Evolutionary conservation across 2,888 invertebrate species (phyloP).

Genomic region (Drosophila neoperkinsi): DNA sequence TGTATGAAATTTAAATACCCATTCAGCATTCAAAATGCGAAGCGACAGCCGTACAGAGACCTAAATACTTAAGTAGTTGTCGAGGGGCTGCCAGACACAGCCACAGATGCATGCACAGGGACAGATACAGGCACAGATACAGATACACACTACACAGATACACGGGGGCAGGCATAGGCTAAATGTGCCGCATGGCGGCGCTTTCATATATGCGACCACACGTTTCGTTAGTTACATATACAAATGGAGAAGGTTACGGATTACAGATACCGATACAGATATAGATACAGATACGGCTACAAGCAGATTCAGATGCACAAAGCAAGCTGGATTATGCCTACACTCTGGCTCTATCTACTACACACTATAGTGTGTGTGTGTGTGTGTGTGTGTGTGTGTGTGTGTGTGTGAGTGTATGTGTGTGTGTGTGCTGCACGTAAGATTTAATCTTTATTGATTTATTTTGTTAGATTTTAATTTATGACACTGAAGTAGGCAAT

Average conservation of each 20-base stretch:
- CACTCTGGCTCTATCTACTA: slow-evolving; percentile 24
- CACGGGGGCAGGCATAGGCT: slow-evolving; percentile 11
- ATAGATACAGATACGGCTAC: slow-evolving; percentile 31
- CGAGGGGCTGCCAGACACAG: slow-evolving; percentile 23
- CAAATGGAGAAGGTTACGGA: slow-evolving; percentile 53
- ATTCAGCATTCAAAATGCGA: slow-evolving; percentile 81
- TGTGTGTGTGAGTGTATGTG: slow-evolving; percentile 23
- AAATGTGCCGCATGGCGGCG: slow-evolving; percentile 62
- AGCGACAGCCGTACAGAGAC: slow-evolving; percentile 78
- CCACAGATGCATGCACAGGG: slow-evolving; percentile 15
- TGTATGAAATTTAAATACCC: slow-evolving; percentile 82
- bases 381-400: slow-evolving; percentile 24
- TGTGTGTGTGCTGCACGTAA: slow-evolving; percentile 59
- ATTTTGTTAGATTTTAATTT: slow-evolving; percentile 83
- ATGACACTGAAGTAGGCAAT: slow-evolving; percentile 80
- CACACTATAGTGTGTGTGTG: slow-evolving; percentile 9
- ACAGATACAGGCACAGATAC: slow-evolving; percentile 16
- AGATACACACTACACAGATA: slow-evolving; percentile 26
- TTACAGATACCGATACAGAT: slow-evolving; percentile 56
- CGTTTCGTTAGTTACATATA: slow-evolving; percentile 74
- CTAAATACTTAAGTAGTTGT: slow-evolving; percentile 81
- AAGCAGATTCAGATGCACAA: slow-evolving; percentile 31
- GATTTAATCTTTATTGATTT: slow-evolving; percentile 84
- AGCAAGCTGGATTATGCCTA: slow-evolving; percentile 70
- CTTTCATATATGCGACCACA: slow-evolving; percentile 73